A percentile compares a stretch with the other conserved stretches of the same genome.
Evolutionary conservation across 2,888 invertebrate species (phyloP).

Genomic region (Bombylius discolor): DNA sequence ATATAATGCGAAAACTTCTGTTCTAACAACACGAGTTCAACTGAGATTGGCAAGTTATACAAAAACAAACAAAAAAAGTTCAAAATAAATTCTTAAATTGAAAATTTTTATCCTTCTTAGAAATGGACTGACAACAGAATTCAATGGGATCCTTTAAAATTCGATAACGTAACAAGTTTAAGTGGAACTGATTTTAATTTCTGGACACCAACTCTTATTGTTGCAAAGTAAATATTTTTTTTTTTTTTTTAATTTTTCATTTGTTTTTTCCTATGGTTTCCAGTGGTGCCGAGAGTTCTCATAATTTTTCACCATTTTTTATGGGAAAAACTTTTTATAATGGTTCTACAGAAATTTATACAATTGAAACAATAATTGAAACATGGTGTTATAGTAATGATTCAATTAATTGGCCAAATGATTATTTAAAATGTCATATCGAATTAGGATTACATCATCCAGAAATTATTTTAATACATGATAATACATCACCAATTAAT

Average conservation of each 20-base stretch:
- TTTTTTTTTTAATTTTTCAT: not conserved
- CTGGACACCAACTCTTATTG: conserved; percentile 26
- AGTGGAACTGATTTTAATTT: conserved; percentile 19
- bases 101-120: conserved; percentile 29
- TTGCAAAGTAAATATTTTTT: conserved; percentile 22
- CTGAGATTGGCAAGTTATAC: conserved; percentile 33
- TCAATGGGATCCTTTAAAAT: conserved; percentile 39
- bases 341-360: not conserved
- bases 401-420: conserved; percentile 29
- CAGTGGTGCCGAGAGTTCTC: conserved; percentile 4
- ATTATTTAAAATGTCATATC: conserved; percentile 26
- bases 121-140: conserved; percentile 50
- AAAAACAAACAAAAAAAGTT: not conserved
- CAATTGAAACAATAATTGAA: conserved; percentile 1
- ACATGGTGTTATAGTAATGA: conserved; percentile 25
- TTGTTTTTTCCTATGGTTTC: too few species aligned
- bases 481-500: not conserved
- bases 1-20: conserved; percentile 23
- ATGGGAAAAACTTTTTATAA: conserved; percentile 1
- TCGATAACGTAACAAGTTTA: not conserved
- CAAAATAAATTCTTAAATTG: conserved; percentile 3
- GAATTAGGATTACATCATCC: conserved; percentile 17
- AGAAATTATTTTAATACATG: conserved; percentile 1
- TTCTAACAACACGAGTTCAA: conserved; percentile 29
- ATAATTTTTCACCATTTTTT: conserved; percentile 1